phyloP scores from a whole-genome alignment of 2,113 vertebrate species.

The rat (Rattus norvegicus) region GRCr8 NC_086021.1:101396001-101396500 shows the following conservation, averaged over 20 bases:
- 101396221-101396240: not conserved
- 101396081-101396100: conserved; percentile 52
- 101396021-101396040: conserved; percentile 39
- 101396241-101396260: not conserved
- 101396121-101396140: conserved; percentile 30
- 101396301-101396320: conserved; percentile 58
- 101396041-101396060: conserved; percentile 13
- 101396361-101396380: not conserved
- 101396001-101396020: not conserved
- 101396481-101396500: not conserved
- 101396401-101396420: conserved; percentile 34
- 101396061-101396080: conserved; percentile 54
- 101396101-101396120: conserved; percentile 30
- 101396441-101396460: conserved; percentile 21
- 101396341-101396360: conserved; percentile 31
- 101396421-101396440: conserved; percentile 41
- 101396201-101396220: not conserved
- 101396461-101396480: not conserved
- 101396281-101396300: conserved; percentile 59
- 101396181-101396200: not conserved
- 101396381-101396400: not conserved
- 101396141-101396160: conserved; percentile 26
- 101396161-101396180: conserved; percentile 26
- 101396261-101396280: conserved; percentile 56
- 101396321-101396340: conserved; percentile 4